phyloP scores from a whole-genome alignment of 2,797 vertebrate genomes.

The Esox lucius region DNA sequence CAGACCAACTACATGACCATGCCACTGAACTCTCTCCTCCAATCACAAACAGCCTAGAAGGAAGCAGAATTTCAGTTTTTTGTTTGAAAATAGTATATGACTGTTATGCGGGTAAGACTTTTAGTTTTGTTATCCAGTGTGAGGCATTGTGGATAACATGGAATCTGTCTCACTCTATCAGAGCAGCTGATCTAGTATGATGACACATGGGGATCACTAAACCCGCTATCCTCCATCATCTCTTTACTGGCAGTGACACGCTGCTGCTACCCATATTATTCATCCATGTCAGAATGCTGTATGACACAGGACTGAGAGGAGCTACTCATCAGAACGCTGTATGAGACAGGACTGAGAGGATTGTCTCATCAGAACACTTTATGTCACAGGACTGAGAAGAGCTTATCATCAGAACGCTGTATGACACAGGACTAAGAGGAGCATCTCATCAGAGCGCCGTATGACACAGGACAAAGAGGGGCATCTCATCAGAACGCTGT shows the following conservation, averaged over 20 bases:
- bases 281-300: background rate
- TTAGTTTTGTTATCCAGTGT: conserved; percentile 43
- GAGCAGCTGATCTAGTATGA: background rate
- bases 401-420: background rate
- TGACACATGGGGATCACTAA: background rate
- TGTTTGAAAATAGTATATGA: conserved; percentile 18
- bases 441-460: background rate
- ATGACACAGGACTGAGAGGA: background rate
- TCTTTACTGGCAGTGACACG: conserved; percentile 22
- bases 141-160: conserved; percentile 21
- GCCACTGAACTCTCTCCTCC: conserved; percentile 17
- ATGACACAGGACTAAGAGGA: background rate
- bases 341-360: background rate
- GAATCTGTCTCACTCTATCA: background rate
- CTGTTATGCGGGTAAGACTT: conserved; percentile 22
- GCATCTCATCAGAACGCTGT: background rate
- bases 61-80: conserved; percentile 40
- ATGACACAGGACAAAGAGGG: background rate
- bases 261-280: background rate
- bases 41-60: conserved; percentile 21
- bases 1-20: conserved; percentile 28
- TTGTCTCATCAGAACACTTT: too few relatives aligned
- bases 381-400: too few relatives aligned
- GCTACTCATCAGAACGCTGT: background rate
- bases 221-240: conserved; percentile 3